A percentile compares a stretch with the other conserved stretches of the same genome.
Evolutionary conservation across 37 sponge, comb jelly and placozoan species (phyloP).

Genomic region (Mnemiopsis leidyi): DNA sequence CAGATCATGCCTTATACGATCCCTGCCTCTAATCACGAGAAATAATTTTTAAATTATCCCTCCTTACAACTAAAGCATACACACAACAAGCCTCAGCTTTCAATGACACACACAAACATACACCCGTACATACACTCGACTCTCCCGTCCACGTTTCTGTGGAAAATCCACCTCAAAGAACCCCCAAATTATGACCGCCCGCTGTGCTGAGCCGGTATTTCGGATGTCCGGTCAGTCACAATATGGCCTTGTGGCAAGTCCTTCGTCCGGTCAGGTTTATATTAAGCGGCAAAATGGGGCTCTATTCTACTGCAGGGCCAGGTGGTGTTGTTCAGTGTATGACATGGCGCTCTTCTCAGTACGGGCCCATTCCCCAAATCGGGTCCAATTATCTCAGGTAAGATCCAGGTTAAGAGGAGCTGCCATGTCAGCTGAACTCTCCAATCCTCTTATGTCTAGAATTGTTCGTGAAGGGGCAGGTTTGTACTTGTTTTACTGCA

Average conservation of each 20-base stretch:
- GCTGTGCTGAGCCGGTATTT: neutral
- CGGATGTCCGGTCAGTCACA: neutral
- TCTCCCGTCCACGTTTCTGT: neutral
- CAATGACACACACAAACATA: too few species aligned
- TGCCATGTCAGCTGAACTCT: too few species aligned
- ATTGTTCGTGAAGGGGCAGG: too few species aligned
- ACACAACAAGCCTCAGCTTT: too few species aligned
- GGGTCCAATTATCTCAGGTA: neutral
- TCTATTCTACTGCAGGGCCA: neutral
- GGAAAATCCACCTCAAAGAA: neutral
- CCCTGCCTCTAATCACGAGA: neutral
- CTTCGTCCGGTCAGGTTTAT: neutral
- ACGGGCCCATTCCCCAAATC: neutral
- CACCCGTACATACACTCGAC: too few species aligned
- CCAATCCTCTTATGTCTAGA: too few species aligned
- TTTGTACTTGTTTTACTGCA: too few species aligned
- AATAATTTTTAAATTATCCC: neutral
- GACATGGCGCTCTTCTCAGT: neutral
- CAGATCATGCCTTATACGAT: neutral
- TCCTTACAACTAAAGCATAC: neutral
- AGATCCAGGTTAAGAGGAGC: neutral
- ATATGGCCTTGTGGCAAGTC: neutral
- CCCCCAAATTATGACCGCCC: neutral
- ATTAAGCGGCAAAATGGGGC: neutral
- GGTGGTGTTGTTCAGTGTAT: neutral